Evolutionary conservation across 2,797 vertebrate species (phyloP), one percentile per base, ranked within the genome.

Genomic region (Cetoscarus ocellatus): DNA sequence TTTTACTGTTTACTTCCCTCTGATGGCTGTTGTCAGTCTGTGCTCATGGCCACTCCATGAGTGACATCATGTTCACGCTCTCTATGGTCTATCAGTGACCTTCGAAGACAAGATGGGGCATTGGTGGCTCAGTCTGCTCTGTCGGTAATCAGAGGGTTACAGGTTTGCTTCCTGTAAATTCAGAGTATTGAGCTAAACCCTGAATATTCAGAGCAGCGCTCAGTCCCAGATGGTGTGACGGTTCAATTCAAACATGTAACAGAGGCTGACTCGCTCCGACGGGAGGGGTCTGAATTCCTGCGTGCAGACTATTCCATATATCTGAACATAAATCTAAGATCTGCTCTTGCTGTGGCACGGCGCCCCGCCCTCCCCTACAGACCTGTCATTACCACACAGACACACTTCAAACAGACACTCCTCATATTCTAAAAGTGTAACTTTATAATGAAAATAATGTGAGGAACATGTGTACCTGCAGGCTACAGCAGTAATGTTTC

Each of bases 311-410:
- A 27, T 27, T 27, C 27, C 27, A 13, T 57, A 57, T 27, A 57
- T 57, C 39, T 11, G 19, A 43, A 57, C 39, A 57, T 57, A 27
- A 57, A 42, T 57, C 40, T 14, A 43, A 57, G 14, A 27, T 57
- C 39, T 42, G 18, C 17, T 10, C 40, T 42, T 5, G 12, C 40
- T 40, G 55, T 57, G 55, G 42, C 55, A 57, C 17, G 3, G 5
- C 4, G 55, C 19, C 17, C 12, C 39, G 38, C 7, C 54, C 38
- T 42, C 18, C 54, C 42, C 17, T 10, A 18, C 40, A 56, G 18
- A 12, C 38, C 54, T 56, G 18, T 43, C 12, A 57, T 27, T 43
- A 18, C 19, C 54, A 55, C 6, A 55, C 10, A 55, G n/a, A 56
- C n/a, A 56, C 38, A 56, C 53, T 10, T 18, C 9, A 49, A 18